Conservation (phyloP, 2,888 invertebrate genomes). For the Cantharis lateralis region DNA sequence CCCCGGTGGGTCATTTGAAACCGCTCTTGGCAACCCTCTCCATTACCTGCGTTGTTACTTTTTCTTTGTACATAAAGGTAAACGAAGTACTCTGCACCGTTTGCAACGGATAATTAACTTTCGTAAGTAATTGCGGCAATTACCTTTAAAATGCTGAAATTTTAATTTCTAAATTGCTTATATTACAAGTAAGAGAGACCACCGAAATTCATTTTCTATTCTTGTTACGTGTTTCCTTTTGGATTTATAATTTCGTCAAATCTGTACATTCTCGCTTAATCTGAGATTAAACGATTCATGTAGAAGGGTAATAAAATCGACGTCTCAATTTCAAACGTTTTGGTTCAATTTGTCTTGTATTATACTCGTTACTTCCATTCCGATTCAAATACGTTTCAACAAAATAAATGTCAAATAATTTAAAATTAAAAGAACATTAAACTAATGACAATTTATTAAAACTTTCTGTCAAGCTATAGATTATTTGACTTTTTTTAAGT, state of each 20-base stretch:
- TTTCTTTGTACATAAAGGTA: slow-evolving; percentile 9
- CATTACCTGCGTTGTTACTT: slow-evolving; percentile 17
- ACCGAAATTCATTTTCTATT: neutral
- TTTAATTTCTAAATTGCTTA: neutral
- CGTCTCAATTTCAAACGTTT: slow-evolving; percentile 13
- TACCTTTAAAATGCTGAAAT: slow-evolving; percentile 13
- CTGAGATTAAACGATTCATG: slow-evolving; percentile 38
- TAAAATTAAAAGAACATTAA: neutral
- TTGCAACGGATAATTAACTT: slow-evolving; percentile 24
- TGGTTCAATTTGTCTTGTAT: slow-evolving; percentile 12
- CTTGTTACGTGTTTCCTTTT: slow-evolving; percentile 9
- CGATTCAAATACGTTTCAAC: slow-evolving; percentile 5
- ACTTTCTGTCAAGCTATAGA: neutral
- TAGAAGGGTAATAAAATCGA: slow-evolving; percentile 36
- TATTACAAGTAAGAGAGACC: neutral
- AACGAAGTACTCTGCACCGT: slow-evolving; percentile 13
- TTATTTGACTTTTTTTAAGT: neutral
- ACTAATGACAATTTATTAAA: neutral
- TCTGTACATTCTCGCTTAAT: slow-evolving; percentile 36
- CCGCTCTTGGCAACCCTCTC: slow-evolving; percentile 17
- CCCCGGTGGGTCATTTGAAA: slow-evolving; percentile 4
- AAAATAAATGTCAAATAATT: neutral
- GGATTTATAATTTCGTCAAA: slow-evolving; percentile 39
- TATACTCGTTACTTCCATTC: slow-evolving; percentile 5
- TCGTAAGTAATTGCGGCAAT: slow-evolving; percentile 19